Base-by-base conservation (phyloP, 2,888 invertebrate species). In the Phymatocera aterrima region DNA sequence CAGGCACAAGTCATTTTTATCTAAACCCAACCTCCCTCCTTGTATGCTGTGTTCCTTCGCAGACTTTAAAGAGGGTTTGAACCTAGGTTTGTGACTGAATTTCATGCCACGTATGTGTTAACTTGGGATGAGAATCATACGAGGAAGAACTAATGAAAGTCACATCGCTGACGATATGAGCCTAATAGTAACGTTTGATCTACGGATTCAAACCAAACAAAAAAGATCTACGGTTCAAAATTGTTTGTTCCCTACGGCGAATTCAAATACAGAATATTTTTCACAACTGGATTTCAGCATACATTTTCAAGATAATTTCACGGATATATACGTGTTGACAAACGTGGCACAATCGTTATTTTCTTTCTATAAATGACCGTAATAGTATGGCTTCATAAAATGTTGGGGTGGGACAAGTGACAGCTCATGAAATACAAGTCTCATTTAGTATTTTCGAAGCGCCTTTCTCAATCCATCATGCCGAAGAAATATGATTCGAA, bases 401-500 rank as follows among this genome's bases (percentile, higher is more conserved):
- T 37, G 21, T 8, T 6, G n/a, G 34, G 46, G 37, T 21, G 46
- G 24, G n/a, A 68, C 68, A 24, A 1, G 15, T 46, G 68, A 46
- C 68, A 43, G 68, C 43, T 40, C 43, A 43, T 68, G 24, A 68
- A 68, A 46, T 46, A 68, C 46, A 43, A 43, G 46, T 68, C 28
- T 24, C 28, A 68, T 68, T 43, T 68, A 24, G 43, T 43, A 68
- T 68, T 68, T 68, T 46, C 24, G 28, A 68, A 68, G 28, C 31
- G 68, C 43, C 15, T 64, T 46, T 68, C 43, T 15, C 68, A 68
- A 68, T 68, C 46, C 46, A 68, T 46, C 68, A 46, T 37, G 46
- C 24, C 68, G 40, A 15, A 37, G 68, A 68, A 68, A 43, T 68
- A 68, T 68, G 43, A 43, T 24, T 31, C 68, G 68, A 72, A 72